Percentiles rank a stretch among this genome's conserved stretches.
These are phyloP conservation scores for Enteromius viviparus DNA, from an alignment of 2,797 vertebrate genomes.

Conservation along the genomic window DNA sequence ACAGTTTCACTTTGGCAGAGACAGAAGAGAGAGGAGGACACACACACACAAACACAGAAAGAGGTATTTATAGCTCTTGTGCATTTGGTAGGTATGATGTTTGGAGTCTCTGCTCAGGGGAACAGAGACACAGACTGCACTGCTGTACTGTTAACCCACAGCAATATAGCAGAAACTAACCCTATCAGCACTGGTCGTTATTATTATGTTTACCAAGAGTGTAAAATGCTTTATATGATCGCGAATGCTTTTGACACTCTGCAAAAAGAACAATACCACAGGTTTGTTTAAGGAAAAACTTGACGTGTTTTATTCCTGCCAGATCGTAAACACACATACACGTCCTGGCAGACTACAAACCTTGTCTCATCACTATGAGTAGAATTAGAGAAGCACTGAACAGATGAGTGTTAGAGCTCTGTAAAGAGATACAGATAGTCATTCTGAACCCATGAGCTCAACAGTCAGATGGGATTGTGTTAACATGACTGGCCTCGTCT, in stretches of 20 bases:
- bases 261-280: neutral
- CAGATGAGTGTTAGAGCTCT: constrained; percentile 14
- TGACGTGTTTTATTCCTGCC: neutral
- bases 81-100: constrained; percentile 58
- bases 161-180: constrained; percentile 27
- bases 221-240: neutral
- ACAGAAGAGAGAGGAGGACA: constrained; percentile 27
- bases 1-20: constrained; percentile 31
- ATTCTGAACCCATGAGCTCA: constrained; percentile 9
- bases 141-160: constrained; percentile 45
- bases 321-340: neutral
- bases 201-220: neutral
- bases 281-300: neutral
- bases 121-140: constrained; percentile 19
- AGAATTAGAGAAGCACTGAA: constrained; percentile 21
- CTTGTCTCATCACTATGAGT: neutral
- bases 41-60: neutral
- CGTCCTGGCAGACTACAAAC: neutral
- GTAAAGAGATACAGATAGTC: constrained; percentile 8
- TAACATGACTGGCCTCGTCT: constrained; percentile 14
- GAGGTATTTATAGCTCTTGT: constrained; percentile 57
- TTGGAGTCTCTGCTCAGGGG: constrained; percentile 49
- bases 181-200: neutral
- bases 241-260: neutral
- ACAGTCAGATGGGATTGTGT: constrained; percentile 14